Evolutionary conservation across 2,113 vertebrate species (phyloP).

Genomic region (Xerus inauris): DNA sequence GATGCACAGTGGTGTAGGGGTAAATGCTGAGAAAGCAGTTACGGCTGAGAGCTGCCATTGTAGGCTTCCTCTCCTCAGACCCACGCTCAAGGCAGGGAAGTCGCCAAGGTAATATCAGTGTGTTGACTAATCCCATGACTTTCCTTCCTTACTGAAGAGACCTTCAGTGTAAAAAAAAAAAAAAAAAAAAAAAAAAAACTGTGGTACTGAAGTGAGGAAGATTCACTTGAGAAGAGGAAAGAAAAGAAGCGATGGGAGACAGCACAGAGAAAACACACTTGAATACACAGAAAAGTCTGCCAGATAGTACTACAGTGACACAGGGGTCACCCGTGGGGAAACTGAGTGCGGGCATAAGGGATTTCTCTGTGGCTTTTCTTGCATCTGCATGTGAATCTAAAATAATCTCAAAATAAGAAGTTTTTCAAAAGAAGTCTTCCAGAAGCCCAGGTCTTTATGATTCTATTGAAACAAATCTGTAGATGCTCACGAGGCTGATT

Average conservation of each 20-base stretch:
- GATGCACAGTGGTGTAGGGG: accelerated
- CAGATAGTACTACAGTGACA: accelerated
- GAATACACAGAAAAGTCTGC: neutral
- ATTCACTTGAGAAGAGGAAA: neutral
- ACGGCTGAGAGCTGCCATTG: neutral
- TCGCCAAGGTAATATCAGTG: neutral
- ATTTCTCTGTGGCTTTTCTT: neutral
- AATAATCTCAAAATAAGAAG: neutral
- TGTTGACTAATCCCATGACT: neutral
- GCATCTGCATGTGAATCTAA: neutral
- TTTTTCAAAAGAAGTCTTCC: neutral
- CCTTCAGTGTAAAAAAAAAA: neutral
- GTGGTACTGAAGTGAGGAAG: neutral
- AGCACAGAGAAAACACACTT: neutral
- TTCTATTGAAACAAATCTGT: neutral
- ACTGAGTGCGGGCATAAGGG: neutral
- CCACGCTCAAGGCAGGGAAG: accelerated
- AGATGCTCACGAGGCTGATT: neutral
- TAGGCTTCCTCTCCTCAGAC: neutral
- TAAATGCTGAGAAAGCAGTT: accelerated
- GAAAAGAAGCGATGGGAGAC: neutral
- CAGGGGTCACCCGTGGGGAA: neutral
- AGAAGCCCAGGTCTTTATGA: neutral
- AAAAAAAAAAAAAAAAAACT: no score
- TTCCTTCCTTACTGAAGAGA: neutral